phyloP scores from a whole-genome alignment of 2,888 invertebrate genomes.

The Polylopha cassiicola region DNA sequence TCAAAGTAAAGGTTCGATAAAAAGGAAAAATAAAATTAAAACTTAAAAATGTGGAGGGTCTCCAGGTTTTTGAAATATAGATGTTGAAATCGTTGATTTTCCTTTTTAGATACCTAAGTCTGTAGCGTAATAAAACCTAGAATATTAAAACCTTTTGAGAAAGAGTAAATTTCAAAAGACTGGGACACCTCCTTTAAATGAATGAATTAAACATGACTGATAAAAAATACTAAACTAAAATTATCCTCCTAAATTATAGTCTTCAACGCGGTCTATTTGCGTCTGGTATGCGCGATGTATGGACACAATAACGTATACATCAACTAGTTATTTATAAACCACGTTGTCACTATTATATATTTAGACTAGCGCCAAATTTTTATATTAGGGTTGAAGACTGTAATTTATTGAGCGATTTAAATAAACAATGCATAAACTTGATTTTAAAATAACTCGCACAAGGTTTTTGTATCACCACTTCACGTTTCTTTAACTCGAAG shows the following conservation, averaged over 20 bases:
- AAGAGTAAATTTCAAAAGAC: conserved; percentile 42
- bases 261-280: conserved; percentile 29
- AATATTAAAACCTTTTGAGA: too few species aligned
- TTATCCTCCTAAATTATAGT: conserved; percentile 43
- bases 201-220: conserved; percentile 58
- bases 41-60: conserved; percentile 36
- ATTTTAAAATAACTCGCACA: conserved; percentile 65
- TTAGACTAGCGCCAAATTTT: conserved; percentile 19
- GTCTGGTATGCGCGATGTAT: conserved; percentile 4
- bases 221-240: conserved; percentile 50
- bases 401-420: conserved; percentile 53
- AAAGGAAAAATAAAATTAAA: conserved; percentile 56
- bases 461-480: conserved; percentile 70
- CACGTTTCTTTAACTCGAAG: conserved; percentile 63
- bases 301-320: conserved; percentile 9
- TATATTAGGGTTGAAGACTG: conserved; percentile 30
- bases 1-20: conserved; percentile 83
- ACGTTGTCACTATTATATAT: conserved; percentile 15
- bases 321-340: conserved; percentile 20
- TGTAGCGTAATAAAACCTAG: too few species aligned
- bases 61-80: conserved; percentile 45
- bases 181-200: conserved; percentile 54
- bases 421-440: conserved; percentile 61
- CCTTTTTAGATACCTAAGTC: too few species aligned
- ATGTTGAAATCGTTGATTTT: conserved; percentile 5